phyloP scores from a whole-genome alignment of 2,797 vertebrate species.

The Sandelia bainsii region DNA sequence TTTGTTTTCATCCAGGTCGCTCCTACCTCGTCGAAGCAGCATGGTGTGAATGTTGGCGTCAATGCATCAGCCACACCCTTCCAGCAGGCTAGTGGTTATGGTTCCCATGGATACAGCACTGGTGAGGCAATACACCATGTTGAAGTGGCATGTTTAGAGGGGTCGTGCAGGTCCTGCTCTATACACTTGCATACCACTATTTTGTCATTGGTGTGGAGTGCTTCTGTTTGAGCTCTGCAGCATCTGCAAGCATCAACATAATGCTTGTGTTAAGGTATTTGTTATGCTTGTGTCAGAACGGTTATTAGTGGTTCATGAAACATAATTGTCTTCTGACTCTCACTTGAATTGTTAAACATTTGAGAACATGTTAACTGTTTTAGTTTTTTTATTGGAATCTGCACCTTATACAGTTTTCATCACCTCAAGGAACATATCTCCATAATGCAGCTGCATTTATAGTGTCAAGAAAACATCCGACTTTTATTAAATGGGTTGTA shows the following conservation, averaged over 20 bases:
- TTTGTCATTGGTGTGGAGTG: constrained; percentile 34
- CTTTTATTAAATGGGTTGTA: constrained; percentile 18
- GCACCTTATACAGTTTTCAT: constrained; percentile 26
- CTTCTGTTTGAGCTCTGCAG: constrained; percentile 37
- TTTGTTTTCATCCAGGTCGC: constrained; percentile 87
- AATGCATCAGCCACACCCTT: constrained; percentile 95
- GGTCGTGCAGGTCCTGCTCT: constrained; percentile 45
- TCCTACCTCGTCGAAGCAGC: constrained; percentile 99
- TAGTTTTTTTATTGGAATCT: constrained; percentile 20
- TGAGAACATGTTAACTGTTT: neutral
- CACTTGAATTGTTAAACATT: constrained; percentile 25
- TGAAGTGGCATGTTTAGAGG: constrained; percentile 38
- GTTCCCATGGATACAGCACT: constrained; percentile 96
- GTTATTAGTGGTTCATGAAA: constrained; percentile 27
- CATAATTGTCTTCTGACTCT: constrained; percentile 15
- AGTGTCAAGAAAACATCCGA: neutral
- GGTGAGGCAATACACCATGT: constrained; percentile 84
- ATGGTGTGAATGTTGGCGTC: constrained; percentile 96
- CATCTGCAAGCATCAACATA: constrained; percentile 49
- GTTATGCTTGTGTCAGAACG: constrained; percentile 34
- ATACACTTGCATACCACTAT: constrained; percentile 35
- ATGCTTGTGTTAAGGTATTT: constrained; percentile 47
- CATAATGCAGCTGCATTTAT: constrained; percentile 11
- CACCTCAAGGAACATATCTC: constrained; percentile 12
- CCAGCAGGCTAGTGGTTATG: constrained; percentile 97